phyloP scores from a whole-genome alignment of 2,888 invertebrate species.

The Agonopterix subpropinquella region DNA sequence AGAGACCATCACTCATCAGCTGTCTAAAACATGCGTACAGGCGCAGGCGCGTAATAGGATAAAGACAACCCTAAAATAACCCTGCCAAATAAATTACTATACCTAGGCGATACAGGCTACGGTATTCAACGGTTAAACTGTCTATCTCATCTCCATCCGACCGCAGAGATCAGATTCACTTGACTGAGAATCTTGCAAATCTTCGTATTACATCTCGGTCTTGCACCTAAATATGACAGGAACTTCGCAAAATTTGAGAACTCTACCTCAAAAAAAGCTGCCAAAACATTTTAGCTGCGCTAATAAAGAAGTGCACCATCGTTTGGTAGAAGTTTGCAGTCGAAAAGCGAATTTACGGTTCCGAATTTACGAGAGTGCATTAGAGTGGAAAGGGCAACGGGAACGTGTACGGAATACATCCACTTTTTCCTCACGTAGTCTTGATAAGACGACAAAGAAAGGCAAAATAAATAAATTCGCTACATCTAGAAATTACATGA shows the following conservation, averaged over 20 bases:
- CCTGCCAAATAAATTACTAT: background rate
- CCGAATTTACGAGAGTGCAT: slow-evolving; percentile 17
- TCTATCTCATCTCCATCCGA: background rate
- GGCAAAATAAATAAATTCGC: background rate
- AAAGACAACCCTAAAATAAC: too few relatives aligned
- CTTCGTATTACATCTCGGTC: too few relatives aligned
- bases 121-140: background rate
- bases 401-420: slow-evolving; percentile 10
- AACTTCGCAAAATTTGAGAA: too few relatives aligned
- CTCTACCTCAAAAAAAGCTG: too few relatives aligned
- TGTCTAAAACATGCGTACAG: too few relatives aligned
- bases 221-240: too few relatives aligned
- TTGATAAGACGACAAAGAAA: background rate
- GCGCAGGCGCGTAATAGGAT: too few relatives aligned
- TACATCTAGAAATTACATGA: too few relatives aligned
- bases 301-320: background rate
- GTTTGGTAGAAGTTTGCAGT: background rate
- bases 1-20: too few relatives aligned
- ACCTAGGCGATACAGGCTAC: background rate
- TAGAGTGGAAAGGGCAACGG: slow-evolving; percentile 9
- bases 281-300: background rate
- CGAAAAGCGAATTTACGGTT: background rate
- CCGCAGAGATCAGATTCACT: background rate
- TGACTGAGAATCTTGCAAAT: background rate
- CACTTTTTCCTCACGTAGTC: slow-evolving; percentile 2